Evolutionary conservation across 2,888 invertebrate species (phyloP).

Genomic region (Cerastis leucographa): DNA sequence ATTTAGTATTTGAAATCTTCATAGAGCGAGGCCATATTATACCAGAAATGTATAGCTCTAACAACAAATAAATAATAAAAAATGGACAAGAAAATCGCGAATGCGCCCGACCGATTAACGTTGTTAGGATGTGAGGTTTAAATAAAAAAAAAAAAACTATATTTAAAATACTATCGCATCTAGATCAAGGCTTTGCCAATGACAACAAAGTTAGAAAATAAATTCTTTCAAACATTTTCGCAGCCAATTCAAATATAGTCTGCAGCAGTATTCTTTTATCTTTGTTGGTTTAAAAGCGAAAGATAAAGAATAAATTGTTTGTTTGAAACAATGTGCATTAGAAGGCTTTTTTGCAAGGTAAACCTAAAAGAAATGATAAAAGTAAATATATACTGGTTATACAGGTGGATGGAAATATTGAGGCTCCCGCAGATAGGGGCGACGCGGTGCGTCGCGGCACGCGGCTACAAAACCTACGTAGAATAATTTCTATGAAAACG

Average conservation of each 20-base stretch:
- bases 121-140: background rate
- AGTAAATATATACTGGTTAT: background rate
- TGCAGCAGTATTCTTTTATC: constrained; percentile 7
- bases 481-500: too few species aligned
- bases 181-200: constrained; percentile 18
- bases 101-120: background rate
- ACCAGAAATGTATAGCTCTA: too few species aligned
- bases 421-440: too few species aligned
- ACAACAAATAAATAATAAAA: background rate
- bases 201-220: constrained; percentile 10
- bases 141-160: background rate
- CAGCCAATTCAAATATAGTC: constrained; percentile 45
- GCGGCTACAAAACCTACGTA: too few species aligned
- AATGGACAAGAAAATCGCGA: background rate
- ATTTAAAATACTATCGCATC: constrained; percentile 2
- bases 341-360: background rate
- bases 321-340: background rate
- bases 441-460: too few species aligned
- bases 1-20: too few species aligned
- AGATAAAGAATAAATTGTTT: background rate
- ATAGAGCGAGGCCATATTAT: too few species aligned
- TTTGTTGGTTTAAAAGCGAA: constrained; percentile 6
- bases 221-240: constrained; percentile 2
- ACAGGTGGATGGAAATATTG: background rate
- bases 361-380: constrained; percentile 7